phyloP scores from a whole-genome alignment of 2,888 invertebrate species.

The Epicampocera succincta region DNA sequence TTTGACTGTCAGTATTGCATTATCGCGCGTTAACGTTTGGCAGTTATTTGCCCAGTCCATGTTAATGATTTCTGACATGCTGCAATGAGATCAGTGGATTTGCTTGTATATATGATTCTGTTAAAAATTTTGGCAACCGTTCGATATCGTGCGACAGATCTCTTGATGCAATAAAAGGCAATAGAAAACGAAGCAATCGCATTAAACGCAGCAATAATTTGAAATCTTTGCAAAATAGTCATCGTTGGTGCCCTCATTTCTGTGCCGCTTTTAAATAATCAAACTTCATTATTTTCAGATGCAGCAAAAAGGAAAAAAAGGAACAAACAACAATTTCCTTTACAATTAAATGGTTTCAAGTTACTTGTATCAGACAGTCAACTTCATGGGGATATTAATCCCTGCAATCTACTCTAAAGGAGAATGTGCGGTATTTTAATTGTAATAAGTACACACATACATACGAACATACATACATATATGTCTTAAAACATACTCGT shows the following conservation, averaged over 20 bases:
- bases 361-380: not conserved
- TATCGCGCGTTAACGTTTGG: too few species aligned
- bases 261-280: slow-evolving; percentile 9
- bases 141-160: too few species aligned
- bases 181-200: too few species aligned
- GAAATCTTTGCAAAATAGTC: not conserved
- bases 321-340: not conserved
- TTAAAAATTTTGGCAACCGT: too few species aligned
- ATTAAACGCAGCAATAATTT: not conserved
- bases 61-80: too few species aligned
- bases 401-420: slow-evolving; percentile 30
- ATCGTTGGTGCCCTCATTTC: not conserved
- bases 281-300: not conserved
- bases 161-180: too few species aligned
- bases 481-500: not conserved
- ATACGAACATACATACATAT: not conserved
- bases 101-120: too few species aligned
- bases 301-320: not conserved
- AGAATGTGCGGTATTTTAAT: not conserved
- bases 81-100: too few species aligned
- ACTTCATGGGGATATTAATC: slow-evolving; percentile 25
- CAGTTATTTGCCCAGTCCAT: too few species aligned
- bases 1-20: too few species aligned
- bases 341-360: slow-evolving; percentile 13
- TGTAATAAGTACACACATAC: not conserved